Evolutionary conservation across 23 tunicate species (phyloP).

Genomic region (Diplosoma virens): DNA sequence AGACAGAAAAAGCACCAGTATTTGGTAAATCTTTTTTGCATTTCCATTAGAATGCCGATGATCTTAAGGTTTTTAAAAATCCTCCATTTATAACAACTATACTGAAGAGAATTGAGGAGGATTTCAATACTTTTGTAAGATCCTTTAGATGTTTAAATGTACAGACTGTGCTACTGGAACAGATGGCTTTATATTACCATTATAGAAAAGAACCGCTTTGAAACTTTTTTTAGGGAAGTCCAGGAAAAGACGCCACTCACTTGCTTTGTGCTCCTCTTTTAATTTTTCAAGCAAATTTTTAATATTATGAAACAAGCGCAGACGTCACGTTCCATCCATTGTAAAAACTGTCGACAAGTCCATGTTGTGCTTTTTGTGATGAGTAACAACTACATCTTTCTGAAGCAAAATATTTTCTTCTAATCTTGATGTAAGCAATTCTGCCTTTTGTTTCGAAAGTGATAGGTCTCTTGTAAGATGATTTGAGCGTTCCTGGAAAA

Average conservation of each 20-base stretch:
- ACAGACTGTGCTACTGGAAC: background rate
- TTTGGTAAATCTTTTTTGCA: no score
- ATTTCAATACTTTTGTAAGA: no score
- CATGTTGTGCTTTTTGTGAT: constrained; percentile 16
- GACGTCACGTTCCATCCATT: constrained; percentile 20
- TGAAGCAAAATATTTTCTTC: constrained; percentile 19
- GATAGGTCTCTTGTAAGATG: constrained; percentile 14
- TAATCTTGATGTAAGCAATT: constrained; percentile 25
- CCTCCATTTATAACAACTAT: no score
- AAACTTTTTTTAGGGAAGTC: no score
- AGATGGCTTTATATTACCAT: constrained; percentile 3
- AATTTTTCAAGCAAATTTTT: no score
- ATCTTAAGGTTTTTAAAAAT: no score
- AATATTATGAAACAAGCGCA: background rate
- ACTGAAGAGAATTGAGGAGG: no score
- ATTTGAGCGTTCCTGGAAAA: constrained; percentile 8
- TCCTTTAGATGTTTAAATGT: no score
- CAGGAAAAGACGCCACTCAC: no score
- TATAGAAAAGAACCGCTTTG: background rate
- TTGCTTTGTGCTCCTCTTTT: no score
- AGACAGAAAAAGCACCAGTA: no score
- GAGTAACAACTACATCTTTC: constrained; percentile 13
- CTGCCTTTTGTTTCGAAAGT: constrained; percentile 27
- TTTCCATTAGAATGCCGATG: no score
- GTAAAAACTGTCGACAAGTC: constrained; percentile 16